These are phyloP conservation scores for Melanotaenia pygmaea DNA, from an alignment of 2,797 vertebrate genomes.

Conservation along the genomic window DNA sequence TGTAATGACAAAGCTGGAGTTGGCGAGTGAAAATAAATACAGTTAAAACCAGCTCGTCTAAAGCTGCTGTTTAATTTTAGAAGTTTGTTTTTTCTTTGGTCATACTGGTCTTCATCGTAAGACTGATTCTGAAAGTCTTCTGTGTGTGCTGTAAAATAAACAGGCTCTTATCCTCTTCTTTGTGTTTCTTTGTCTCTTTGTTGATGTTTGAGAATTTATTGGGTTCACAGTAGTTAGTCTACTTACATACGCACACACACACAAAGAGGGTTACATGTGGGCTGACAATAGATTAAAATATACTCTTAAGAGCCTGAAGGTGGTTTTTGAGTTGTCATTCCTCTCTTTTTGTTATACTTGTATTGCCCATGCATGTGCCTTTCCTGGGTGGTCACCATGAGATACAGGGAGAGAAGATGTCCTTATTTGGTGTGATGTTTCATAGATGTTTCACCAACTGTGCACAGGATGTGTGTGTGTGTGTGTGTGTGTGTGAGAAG, in stretches of 20 bases:
- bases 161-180: too few species aligned
- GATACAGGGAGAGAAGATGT: constrained; percentile 7
- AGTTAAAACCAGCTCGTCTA: too few species aligned
- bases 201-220: constrained; percentile 43
- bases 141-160: too few species aligned
- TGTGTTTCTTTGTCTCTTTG: constrained; percentile 10
- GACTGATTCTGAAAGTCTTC: too few species aligned
- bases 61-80: too few species aligned
- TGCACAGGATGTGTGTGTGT: not conserved
- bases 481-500: not conserved
- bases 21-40: too few species aligned
- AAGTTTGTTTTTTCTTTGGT: too few species aligned
- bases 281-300: constrained; percentile 1
- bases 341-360: constrained; percentile 29
- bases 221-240: constrained; percentile 6
- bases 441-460: not conserved
- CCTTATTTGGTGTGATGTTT: constrained; percentile 39
- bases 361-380: constrained; percentile 16
- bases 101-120: too few species aligned
- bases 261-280: too few species aligned
- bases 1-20: not conserved
- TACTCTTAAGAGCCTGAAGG: not conserved
- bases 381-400: constrained; percentile 29
- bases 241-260: not conserved
- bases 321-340: constrained; percentile 24